phyloP scores from a whole-genome alignment of 1,140 invertebrate genomes.

The Dinoponera quadriceps region DNA sequence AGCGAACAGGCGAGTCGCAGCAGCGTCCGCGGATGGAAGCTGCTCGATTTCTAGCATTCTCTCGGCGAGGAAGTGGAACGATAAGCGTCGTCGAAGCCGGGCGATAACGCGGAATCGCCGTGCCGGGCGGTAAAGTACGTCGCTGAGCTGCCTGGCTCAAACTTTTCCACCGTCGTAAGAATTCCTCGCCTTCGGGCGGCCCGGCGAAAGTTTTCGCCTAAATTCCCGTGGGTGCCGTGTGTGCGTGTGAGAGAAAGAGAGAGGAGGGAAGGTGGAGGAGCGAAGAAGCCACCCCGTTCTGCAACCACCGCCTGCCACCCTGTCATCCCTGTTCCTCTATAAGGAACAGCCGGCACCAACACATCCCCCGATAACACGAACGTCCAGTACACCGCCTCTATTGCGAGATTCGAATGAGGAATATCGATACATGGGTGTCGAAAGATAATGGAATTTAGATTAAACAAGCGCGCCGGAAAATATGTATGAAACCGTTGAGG shows the following conservation, averaged over 20 bases:
- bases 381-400: background rate
- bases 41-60: constrained; percentile 46
- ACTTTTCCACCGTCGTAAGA: constrained; percentile 76
- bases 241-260: constrained; percentile 22
- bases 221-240: constrained; percentile 76
- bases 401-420: constrained; percentile 42
- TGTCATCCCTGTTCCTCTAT: constrained; percentile 33
- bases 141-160: constrained; percentile 60
- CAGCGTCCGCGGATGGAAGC: background rate
- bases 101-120: constrained; percentile 74
- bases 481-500: background rate
- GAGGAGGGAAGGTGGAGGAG: background rate
- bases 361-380: constrained; percentile 37
- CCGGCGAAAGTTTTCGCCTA: constrained; percentile 73
- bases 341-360: constrained; percentile 44
- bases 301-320: constrained; percentile 42
- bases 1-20: background rate
- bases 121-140: constrained; percentile 72
- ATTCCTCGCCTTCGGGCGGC: constrained; percentile 69
- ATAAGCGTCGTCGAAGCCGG: constrained; percentile 63
- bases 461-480: constrained; percentile 30
- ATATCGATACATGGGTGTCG: constrained; percentile 37
- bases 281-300: background rate
- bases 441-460: constrained; percentile 54
- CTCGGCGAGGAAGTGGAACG: constrained; percentile 30